Evolutionary conservation across 2,888 invertebrate species (phyloP).

Genomic region (Dasypolia templi): DNA sequence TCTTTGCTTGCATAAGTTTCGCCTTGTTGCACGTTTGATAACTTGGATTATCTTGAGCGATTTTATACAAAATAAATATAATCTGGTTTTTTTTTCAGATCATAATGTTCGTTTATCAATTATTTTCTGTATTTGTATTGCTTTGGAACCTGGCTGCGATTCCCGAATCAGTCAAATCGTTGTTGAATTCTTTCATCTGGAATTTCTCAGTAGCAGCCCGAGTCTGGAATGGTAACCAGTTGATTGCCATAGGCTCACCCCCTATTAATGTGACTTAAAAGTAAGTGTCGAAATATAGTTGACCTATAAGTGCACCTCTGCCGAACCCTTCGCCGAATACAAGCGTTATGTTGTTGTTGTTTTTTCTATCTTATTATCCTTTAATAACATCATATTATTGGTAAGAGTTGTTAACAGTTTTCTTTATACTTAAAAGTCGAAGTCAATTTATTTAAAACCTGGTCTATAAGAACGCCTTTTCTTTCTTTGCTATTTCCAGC

Average conservation of each 20-base stretch:
- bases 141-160: neutral
- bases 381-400: neutral
- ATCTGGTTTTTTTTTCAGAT: neutral
- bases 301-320: too few relatives aligned
- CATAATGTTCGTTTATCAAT: neutral
- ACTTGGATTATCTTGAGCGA: neutral
- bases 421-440: neutral
- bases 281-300: too few relatives aligned
- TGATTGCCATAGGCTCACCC: too few relatives aligned
- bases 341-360: too few relatives aligned
- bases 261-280: too few relatives aligned
- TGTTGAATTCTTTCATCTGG: neutral
- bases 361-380: neutral
- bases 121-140: neutral
- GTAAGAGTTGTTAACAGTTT: neutral
- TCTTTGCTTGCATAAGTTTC: slow-evolving; percentile 7
- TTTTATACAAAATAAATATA: neutral
- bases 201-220: neutral
- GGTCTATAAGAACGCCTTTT: neutral
- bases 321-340: too few relatives aligned
- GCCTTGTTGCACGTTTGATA: neutral
- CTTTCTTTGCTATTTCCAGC: neutral
- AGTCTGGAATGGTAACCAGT: too few relatives aligned
- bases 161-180: neutral
- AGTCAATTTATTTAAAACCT: neutral